Percentiles rank a stretch among this genome's conserved stretches.
phyloP scores from a whole-genome alignment of 2,888 invertebrate genomes.

The Nemurella pictetii region DNA sequence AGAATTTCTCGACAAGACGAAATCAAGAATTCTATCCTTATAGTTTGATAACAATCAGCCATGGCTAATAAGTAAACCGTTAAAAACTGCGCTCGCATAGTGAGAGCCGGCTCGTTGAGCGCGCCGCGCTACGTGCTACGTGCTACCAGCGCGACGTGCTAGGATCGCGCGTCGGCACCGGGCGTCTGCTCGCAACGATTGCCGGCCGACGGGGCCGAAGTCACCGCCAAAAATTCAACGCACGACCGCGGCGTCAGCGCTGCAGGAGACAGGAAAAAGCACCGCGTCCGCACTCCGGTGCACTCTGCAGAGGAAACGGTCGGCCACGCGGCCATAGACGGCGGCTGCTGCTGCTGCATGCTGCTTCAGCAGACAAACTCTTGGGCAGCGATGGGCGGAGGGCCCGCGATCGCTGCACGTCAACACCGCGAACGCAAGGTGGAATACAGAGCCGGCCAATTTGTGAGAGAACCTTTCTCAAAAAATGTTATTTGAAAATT shows the following conservation, averaged over 20 bases:
- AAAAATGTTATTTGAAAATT: background rate
- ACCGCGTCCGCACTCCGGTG: too few relatives aligned
- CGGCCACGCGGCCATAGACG: too few relatives aligned
- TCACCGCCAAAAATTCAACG: background rate
- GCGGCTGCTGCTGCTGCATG: too few relatives aligned
- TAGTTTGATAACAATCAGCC: constrained; percentile 25
- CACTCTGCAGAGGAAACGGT: too few relatives aligned
- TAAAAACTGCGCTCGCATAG: constrained; percentile 11
- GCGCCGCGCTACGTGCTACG: too few relatives aligned
- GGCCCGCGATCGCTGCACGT: background rate
- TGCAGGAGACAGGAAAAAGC: too few relatives aligned
- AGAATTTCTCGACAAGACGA: background rate
- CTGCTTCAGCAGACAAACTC: too few relatives aligned
- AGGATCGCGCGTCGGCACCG: background rate
- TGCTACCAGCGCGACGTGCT: background rate
- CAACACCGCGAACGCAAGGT: background rate
- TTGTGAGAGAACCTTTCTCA: background rate
- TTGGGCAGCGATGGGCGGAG: background rate
- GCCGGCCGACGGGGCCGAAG: background rate
- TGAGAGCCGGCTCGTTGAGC: background rate
- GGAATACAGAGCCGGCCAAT: background rate
- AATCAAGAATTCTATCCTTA: constrained; percentile 31
- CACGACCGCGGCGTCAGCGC: background rate
- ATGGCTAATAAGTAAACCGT: constrained; percentile 8
- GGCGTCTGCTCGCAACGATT: background rate